Percentiles rank a stretch among this genome's conserved stretches.
phyloP scores from a whole-genome alignment of 37 sponge, comb jelly and placozoan genomes.

The Theonella swinhoei region DNA sequence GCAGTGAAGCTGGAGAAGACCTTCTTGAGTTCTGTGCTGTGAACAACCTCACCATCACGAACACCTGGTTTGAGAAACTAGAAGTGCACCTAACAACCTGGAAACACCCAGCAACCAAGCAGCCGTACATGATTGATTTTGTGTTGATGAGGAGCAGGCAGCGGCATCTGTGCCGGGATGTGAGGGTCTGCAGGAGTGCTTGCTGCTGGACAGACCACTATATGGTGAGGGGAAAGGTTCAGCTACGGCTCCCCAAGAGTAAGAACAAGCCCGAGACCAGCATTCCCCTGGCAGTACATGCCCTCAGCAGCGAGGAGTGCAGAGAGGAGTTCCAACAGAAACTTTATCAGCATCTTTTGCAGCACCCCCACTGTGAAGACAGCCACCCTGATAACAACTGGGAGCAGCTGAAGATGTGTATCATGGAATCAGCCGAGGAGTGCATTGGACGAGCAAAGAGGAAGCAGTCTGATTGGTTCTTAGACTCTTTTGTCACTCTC shows the following conservation, averaged over 20 bases:
- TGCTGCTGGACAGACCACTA: constrained; percentile 37
- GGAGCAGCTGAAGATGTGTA: neutral
- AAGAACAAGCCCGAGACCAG: neutral
- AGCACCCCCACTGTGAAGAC: neutral
- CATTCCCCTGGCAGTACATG: neutral
- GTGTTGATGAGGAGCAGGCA: constrained; percentile 50
- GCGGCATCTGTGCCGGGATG: constrained; percentile 12
- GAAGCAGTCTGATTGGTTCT: constrained; percentile 64
- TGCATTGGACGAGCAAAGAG: constrained; percentile 7
- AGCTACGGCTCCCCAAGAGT: neutral
- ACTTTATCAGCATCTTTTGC: neutral
- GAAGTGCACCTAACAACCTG: constrained; percentile 27
- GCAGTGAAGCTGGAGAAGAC: too few relatives aligned
- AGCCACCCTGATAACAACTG: constrained; percentile 11
- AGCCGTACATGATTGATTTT: constrained; percentile 26
- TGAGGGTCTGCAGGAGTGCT: constrained; percentile 24
- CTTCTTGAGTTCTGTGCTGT: too few relatives aligned
- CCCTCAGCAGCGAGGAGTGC: neutral
- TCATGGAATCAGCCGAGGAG: constrained; percentile 22
- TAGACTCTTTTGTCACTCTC: constrained; percentile 7
- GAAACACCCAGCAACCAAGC: constrained; percentile 50
- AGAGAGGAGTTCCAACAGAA: neutral
- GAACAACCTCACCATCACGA: constrained; percentile 50
- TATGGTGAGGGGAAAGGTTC: constrained; percentile 13
- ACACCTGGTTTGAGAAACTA: constrained; percentile 55